Evolutionary conservation across 2,888 invertebrate genomes (phyloP), one percentile per base, ranked within the genome.

Genomic region (Lasioglossum oenotherae): DNA sequence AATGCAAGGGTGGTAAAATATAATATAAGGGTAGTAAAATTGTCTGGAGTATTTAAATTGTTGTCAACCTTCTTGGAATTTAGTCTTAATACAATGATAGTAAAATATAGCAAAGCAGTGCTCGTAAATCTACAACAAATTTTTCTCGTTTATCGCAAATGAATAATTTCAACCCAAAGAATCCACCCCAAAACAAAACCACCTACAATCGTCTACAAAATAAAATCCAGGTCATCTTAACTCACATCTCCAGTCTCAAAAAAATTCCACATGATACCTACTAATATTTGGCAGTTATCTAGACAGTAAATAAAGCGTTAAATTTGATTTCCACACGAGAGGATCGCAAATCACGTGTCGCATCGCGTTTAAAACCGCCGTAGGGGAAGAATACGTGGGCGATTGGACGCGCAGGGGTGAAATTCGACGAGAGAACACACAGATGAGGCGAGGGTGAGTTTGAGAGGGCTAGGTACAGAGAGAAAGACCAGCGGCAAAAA

Each of bases 401-500:
- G 82, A 82, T 87, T 79, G 84, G 80, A 80, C 78, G 82, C 76
- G 84, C 82, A 76, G 82, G 81, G 74, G 85, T 57, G 78, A 81
- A 85, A 85, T 85, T 87, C 80, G 78, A 69, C 69, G 85, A 85
- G 85, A 82, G 82, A 84, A 72, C 64, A 86, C 72, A 86, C 78
- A 67, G 83, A 84, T 74, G 85, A 85, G 78, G 80, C 82, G 84
- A 80, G 81, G 87, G 81, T 75, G 89, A 88, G 87, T 64, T 64
- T 60, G 80, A 85, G 84, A 72, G 88, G 74, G 86, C 44, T 80
- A 75, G 80, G 38, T 64, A 87, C 38, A 75, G 86, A 82, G 77
- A 78, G 80, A 85, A 81, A 81, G 84, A 80, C 83, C 86, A 90
- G 87, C 87, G 89, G 89, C 88, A 90, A 92, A 93, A 94, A 94